Conservation (phyloP, 2,113 vertebrate genomes). For the Hiodon alosoides region DNA sequence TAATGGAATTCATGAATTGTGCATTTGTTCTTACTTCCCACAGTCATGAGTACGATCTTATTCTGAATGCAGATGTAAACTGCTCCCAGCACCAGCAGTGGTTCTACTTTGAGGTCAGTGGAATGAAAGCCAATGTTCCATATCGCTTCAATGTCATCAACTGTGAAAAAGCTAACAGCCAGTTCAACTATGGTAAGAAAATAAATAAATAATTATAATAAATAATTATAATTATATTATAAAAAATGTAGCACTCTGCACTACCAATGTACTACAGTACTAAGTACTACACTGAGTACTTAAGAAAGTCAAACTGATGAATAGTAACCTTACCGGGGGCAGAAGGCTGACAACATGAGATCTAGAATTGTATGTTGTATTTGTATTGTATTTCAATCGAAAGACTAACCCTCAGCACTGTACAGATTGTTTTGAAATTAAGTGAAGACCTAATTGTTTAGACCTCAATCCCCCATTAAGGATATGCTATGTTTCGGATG, state of each 20-base stretch:
- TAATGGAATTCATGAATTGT: not conserved
- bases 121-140: slow-evolving; percentile 60
- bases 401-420: not conserved
- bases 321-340: not conserved
- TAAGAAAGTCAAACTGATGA: not conserved
- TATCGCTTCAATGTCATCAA: slow-evolving; percentile 94
- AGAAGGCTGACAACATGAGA: not conserved
- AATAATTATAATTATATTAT: not conserved
- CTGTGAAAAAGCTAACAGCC: slow-evolving; percentile 91
- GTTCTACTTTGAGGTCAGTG: slow-evolving; percentile 86
- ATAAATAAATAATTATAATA: not conserved
- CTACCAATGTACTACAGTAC: too few relatives aligned
- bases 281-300: not conserved
- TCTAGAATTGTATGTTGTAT: not conserved
- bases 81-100: slow-evolving; percentile 76
- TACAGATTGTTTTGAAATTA: too few relatives aligned
- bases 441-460: not conserved
- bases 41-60: slow-evolving; percentile 86
- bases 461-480: not conserved
- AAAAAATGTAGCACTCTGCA: not conserved
- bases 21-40: not conserved
- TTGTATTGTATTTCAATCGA: not conserved
- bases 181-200: slow-evolving; percentile 87
- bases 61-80: slow-evolving; percentile 80
- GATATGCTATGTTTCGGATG: not conserved